Evolutionary conservation across 30 jellyfish, hydroid and myxozoan species (phyloP).

Genomic region (Aurelia coerulea): DNA sequence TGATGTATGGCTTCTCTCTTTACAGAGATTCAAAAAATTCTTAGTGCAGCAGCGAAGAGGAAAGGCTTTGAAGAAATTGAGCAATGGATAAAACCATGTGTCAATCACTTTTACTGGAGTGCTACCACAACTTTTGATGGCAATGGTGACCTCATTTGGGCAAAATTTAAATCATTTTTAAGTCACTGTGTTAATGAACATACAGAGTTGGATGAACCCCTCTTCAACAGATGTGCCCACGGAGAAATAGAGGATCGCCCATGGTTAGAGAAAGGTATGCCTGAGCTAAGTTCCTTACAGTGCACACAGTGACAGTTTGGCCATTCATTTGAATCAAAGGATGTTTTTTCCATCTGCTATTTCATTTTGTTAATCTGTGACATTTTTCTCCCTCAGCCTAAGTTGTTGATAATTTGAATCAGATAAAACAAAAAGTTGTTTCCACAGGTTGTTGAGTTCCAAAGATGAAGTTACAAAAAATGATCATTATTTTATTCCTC

Average conservation of each 20-base stretch:
- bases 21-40: constrained; percentile 20
- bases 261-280: constrained; percentile 18
- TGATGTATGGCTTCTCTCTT: background rate
- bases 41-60: constrained; percentile 3
- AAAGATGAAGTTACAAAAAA: background rate
- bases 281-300: no score
- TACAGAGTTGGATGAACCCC: constrained; percentile 1
- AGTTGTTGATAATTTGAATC: background rate
- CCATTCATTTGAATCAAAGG: no score
- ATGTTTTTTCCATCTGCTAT: no score
- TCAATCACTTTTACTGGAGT: constrained; percentile 47
- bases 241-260: constrained; percentile 6
- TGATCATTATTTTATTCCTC: background rate
- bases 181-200: constrained; percentile 7
- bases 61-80: constrained; percentile 8
- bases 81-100: constrained; percentile 41
- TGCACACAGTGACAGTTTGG: no score
- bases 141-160: constrained; percentile 38
- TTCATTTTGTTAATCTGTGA: no score
- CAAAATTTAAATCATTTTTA: constrained; percentile 29
- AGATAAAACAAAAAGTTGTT: background rate
- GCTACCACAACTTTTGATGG: constrained; percentile 39
- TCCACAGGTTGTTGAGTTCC: background rate
- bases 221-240: constrained; percentile 35
- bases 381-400: no score